Base-by-base conservation (phyloP, 2,113 vertebrate genomes). In the Symphodus melops region DNA sequence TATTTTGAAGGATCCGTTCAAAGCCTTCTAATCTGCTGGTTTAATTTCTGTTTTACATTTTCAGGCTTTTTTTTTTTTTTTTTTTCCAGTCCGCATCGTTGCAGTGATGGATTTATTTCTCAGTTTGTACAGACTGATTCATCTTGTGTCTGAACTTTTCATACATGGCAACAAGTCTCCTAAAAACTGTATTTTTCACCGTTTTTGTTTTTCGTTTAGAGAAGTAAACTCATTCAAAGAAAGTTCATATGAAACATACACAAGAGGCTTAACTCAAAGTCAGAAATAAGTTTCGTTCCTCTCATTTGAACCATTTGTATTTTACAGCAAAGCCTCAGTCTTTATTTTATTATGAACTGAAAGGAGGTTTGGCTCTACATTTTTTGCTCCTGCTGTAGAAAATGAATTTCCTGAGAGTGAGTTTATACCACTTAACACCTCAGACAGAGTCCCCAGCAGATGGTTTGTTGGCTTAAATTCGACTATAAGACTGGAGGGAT, bases 401-500 rank as follows among this genome's bases (percentile, higher is more conserved):
- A 51, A 1, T 51, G 8, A 51, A 3, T 9, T 14, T 21, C 25
- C 67, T 21, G 25, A 58, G 9, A 19, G 3, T 4, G 52, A 41
- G 12, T n/a, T 9, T 36, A 25, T 55, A 13, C 17, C 19, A 10
- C 5, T 42, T 9, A 48, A 21, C 39, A 17, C n/a, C 44, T 59
- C 28, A 28, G 5, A 39, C n/a, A n/a, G n/a, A 37, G 74, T 66
- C 51, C 62, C 33, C 58, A 72, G 71, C 77, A 77, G 85, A 75
- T 83, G 75, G 72, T 44, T 54, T 51, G 49, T 39, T 81, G 75
- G 77, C 74, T 63, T 57, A 28, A 72, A 52, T 23, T 73, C 9
- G 6, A 44, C 64, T 39, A 3, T 23, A n/a, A 12, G 10, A 49
- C 77, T 65, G 46, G 60, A 67, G 55, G 77, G 21, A 14, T 39